Evolutionary conservation across 2,113 vertebrate genomes (phyloP), one percentile per base, ranked within the genome.

Genomic region (Rhinogobius similis): DNA sequence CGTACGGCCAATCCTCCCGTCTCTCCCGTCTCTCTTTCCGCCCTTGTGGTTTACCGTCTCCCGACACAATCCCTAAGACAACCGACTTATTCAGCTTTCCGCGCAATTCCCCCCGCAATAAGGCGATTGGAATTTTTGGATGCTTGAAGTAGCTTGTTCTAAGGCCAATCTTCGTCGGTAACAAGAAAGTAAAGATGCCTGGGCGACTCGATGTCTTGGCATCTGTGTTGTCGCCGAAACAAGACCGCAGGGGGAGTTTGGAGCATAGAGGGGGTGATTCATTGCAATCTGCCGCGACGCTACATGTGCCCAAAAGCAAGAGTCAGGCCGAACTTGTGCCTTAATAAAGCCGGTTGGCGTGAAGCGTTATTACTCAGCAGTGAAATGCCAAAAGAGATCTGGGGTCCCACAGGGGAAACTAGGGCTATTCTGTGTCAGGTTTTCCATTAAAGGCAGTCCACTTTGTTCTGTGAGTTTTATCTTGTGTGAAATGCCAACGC

Each of bases 191-290:
- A 72, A 80, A 83, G 74, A 69, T 76, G 79, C 83, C 65, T 48
- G 65, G 82, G 84, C 85, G 83, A 83, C 82, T 73, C 81, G 83
- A 86, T 83, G 84, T 71, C 73, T 81, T 87, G 86, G 88, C 88
- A 86, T 83, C 36, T 9, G 36, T 58, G 83, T 70, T 67, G 83
- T 71, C 76, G 72, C 43, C 38, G 75, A 87, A 86, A 87, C 72
- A 84, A 82, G 78, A 78, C 82, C 83, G 78, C 80, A 82, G 82
- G 83, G 82, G 78, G 69, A 67, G 77, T 29, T 86, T 86, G 72
- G 86, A 80, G 84, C 83, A 87, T 84, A 73, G 76, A 84, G 67
- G 77, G 82, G 73, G 85, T 84, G 87, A 91, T 88, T 91, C 87
- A 89, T 86, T 84, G 84, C 86, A 87, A 79, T 86, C 83, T 90